phyloP scores from a whole-genome alignment of 2,113 vertebrate species.

The Chloroceryle aenea region DNA sequence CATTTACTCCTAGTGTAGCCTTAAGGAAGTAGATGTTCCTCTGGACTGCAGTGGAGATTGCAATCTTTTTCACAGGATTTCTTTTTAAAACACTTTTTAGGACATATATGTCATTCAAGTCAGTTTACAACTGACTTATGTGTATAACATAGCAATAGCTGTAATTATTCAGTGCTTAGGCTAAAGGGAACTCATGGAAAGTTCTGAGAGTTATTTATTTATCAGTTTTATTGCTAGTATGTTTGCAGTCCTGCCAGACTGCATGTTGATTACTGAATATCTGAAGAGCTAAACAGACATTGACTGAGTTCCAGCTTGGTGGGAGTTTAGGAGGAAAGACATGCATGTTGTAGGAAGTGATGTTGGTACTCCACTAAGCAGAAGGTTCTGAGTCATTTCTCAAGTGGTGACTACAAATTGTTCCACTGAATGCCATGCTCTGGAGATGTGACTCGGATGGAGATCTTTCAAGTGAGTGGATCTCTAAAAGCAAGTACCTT shows the following conservation, averaged over 20 bases:
- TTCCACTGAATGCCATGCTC: neutral
- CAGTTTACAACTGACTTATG: neutral
- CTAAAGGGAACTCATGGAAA: neutral
- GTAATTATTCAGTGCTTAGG: neutral
- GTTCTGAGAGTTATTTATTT: constrained; percentile 15
- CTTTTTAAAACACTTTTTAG: neutral
- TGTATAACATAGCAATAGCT: neutral
- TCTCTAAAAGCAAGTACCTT: neutral
- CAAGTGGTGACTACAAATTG: neutral
- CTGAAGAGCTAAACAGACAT: constrained; percentile 7
- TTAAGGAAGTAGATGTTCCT: neutral
- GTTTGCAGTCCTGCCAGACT: constrained; percentile 4
- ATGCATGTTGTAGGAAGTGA: constrained; percentile 22
- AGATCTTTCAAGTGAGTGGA: neutral
- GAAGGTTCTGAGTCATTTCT: constrained; percentile 43
- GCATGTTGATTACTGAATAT: neutral
- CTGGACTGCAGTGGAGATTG: neutral
- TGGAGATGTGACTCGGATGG: neutral
- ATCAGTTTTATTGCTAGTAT: neutral
- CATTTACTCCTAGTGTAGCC: neutral
- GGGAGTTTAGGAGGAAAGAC: constrained; percentile 22
- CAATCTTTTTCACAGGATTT: neutral
- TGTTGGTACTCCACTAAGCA: constrained; percentile 23
- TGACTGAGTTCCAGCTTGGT: constrained; percentile 25
- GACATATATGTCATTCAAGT: neutral